These are phyloP conservation scores for Euphonia xanthogaster DNA, from an alignment of 2,797 vertebrate genomes.

Conservation along the genomic window DNA sequence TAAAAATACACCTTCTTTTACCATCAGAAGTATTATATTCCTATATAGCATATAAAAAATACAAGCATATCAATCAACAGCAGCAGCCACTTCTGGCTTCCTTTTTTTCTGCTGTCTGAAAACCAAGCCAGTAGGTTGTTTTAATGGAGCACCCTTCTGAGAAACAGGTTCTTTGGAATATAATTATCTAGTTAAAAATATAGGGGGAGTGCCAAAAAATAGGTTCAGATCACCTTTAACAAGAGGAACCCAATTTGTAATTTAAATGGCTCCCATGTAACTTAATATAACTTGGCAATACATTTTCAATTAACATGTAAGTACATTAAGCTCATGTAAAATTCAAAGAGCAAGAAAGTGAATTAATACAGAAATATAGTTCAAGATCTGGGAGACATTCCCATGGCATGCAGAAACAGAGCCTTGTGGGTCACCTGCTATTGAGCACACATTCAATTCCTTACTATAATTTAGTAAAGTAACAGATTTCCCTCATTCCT, in stretches of 20 bases:
- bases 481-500: background rate
- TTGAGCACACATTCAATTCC: background rate
- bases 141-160: background rate
- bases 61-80: background rate
- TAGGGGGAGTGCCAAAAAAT: background rate
- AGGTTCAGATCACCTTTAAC: background rate
- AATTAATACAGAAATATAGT: background rate
- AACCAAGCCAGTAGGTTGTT: background rate
- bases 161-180: background rate
- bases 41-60: background rate
- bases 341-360: background rate
- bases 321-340: background rate
- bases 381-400: background rate
- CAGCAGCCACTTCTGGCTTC: background rate
- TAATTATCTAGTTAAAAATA: background rate
- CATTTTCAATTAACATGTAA: background rate
- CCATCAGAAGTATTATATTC: background rate
- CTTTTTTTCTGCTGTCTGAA: background rate
- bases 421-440: background rate
- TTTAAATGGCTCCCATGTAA: background rate
- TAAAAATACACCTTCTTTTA: background rate
- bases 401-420: background rate
- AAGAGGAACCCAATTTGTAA: background rate
- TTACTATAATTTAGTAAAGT: background rate
- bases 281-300: background rate